These are phyloP conservation scores for Rhyacophila evoluta DNA, from an alignment of 2,888 invertebrate species.

Conservation along the genomic window DNA sequence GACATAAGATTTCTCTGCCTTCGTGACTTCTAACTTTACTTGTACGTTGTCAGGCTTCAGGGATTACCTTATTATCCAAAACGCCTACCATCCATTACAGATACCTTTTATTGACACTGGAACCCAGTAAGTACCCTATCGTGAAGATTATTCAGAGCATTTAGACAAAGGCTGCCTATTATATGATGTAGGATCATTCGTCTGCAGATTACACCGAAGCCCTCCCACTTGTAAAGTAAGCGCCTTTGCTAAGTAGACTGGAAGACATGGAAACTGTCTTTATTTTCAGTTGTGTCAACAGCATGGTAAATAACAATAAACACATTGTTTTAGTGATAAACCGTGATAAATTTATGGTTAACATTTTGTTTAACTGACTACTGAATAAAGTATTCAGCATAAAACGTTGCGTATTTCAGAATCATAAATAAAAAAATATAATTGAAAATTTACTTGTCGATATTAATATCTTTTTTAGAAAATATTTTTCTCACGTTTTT, in stretches of 20 bases:
- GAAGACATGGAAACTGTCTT: constrained; percentile 11
- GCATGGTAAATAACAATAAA: constrained; percentile 26
- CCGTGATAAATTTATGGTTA: not conserved
- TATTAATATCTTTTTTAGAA: too few relatives aligned
- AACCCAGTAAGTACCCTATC: constrained; percentile 24
- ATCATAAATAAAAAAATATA: too few relatives aligned
- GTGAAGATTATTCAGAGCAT: constrained; percentile 22
- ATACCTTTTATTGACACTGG: constrained; percentile 22
- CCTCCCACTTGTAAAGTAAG: constrained; percentile 25
- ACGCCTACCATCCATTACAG: constrained; percentile 22
- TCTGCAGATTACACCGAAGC: constrained; percentile 28
- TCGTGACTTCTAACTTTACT: constrained; percentile 18
- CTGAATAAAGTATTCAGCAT: too few relatives aligned
- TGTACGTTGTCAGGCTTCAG: constrained; percentile 3
- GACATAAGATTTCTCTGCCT: not conserved
- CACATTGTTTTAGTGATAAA: not conserved
- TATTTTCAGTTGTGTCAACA: constrained; percentile 20
- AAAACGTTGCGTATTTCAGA: too few relatives aligned
- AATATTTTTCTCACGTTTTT: too few relatives aligned
- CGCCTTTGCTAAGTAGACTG: not conserved
- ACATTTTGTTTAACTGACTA: not conserved
- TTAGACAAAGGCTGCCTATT: constrained; percentile 18
- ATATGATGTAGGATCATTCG: constrained; percentile 32
- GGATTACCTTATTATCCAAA: constrained; percentile 24
- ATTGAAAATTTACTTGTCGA: too few relatives aligned